Percentiles rank a stretch among this genome's conserved stretches.
Evolutionary conservation across 2,113 vertebrate species (phyloP).

Genomic region (Mesitornis unicolor): DNA sequence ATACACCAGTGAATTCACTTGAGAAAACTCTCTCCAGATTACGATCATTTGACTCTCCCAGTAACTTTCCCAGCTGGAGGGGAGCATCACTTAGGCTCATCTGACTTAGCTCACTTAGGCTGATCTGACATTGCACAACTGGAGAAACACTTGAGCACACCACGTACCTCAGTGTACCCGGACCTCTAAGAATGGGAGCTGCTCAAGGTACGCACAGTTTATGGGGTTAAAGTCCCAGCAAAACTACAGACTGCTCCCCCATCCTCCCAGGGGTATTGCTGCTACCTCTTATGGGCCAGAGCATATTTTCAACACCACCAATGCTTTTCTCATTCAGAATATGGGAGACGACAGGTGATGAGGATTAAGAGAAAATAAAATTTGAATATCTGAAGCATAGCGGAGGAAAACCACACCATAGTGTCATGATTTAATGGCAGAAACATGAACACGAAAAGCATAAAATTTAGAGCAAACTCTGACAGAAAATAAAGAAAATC

Average conservation of each 20-base stretch:
- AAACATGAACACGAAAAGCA: not conserved
- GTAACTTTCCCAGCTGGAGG: not conserved
- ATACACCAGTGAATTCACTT: not conserved
- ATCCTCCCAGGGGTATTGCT: not conserved
- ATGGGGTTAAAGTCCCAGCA: not conserved
- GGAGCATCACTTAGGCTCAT: not conserved
- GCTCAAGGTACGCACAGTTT: not conserved
- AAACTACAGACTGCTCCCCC: not conserved
- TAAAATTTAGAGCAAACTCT: not conserved
- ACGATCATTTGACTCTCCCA: not conserved
- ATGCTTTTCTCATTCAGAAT: not conserved
- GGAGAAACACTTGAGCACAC: not conserved
- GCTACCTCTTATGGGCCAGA: not conserved
- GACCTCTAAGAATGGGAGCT: not conserved
- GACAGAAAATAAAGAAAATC: not conserved
- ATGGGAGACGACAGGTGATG: constrained; percentile 54
- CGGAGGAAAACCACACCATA: constrained; percentile 46
- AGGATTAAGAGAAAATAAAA: constrained; percentile 57
- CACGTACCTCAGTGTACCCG: not conserved
- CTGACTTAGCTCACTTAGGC: not conserved
- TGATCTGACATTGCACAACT: not conserved
- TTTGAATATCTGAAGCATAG: constrained; percentile 50
- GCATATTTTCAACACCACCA: not conserved
- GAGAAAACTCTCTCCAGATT: not conserved
- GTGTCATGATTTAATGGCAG: constrained; percentile 44